Conservation (phyloP, 2,888 invertebrate species). For the Eristalinus aeneus region DNA sequence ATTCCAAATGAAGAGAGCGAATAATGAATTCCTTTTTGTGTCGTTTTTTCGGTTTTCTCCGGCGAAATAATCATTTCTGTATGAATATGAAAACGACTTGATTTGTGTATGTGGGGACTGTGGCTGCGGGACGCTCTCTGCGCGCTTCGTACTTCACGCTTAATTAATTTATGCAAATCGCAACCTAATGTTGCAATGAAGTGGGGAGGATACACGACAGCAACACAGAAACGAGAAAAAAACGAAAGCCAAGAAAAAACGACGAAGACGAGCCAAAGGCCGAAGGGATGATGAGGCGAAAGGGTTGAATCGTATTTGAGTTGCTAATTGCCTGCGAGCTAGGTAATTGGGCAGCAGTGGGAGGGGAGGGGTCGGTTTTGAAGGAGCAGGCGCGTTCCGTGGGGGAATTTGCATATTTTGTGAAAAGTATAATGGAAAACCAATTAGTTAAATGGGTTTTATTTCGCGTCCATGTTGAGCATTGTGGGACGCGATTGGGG, state of each 20-base stretch:
- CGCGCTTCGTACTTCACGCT: constrained; percentile 16
- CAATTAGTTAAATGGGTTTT: constrained; percentile 50
- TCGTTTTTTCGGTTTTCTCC: background rate
- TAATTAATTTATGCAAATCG: constrained; percentile 66
- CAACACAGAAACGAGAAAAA: background rate
- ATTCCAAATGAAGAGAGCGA: constrained; percentile 54
- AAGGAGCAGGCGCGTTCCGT: background rate
- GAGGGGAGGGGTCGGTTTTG: constrained; percentile 1
- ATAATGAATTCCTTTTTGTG: constrained; percentile 47
- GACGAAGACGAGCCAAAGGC: background rate
- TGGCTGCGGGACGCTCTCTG: background rate
- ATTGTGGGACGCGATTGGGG: constrained; percentile 8
- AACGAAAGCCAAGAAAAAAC: background rate
- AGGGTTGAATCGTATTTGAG: constrained; percentile 46
- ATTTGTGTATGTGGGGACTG: background rate
- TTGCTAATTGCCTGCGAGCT: constrained; percentile 52
- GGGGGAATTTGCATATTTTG: constrained; percentile 32
- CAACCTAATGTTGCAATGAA: constrained; percentile 40
- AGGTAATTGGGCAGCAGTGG: constrained; percentile 13
- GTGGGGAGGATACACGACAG: constrained; percentile 31
- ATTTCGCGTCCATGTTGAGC: constrained; percentile 15
- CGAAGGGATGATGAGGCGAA: constrained; percentile 23
- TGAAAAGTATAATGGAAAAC: constrained; percentile 42
- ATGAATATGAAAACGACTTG: constrained; percentile 58
- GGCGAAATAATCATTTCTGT: constrained; percentile 45